Evolutionary conservation across 2,113 vertebrate species (phyloP), one percentile per base, ranked within the genome.

Genomic region (Zosterops lateralis): DNA sequence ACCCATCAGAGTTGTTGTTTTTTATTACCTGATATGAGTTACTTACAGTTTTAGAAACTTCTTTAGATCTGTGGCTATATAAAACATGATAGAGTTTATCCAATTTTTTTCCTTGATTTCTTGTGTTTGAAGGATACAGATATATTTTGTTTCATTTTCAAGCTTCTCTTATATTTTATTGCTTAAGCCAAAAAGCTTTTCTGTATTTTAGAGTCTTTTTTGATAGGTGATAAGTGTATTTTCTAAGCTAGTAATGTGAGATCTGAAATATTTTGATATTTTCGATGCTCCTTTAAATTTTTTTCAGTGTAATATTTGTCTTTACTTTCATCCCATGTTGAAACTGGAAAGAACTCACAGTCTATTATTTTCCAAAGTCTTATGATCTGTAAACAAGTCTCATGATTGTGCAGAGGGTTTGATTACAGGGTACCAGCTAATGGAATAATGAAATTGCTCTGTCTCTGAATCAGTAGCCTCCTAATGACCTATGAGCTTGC

Each of bases 371-470:
- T 79, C 89, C 50, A 22, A 90, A 88, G 56, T 89, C 84, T 95
- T 89, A 83, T 42, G 64, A 66, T 88, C 65, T 91, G 78, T 88
- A 95, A 95, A 91, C 84, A 89, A 87, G 44, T 77, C 56, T 87
- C 72, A 70, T 87, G 78, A 66, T 91, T 95, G 75, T 87, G 71
- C 78, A 94, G 87, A 85, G 75, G 60, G 71, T 88, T 95, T 96
- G 87, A 93, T 95, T 96, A 88, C 87, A 95, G 67, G 82, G 67
- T 96, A 96, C 90, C 68, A 96, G 92, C 78, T 96, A 96, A 95
- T 93, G 82, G 82, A 96, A 85, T 96, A 95, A 94, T 96, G 67
- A 91, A 90, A 95, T 96, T 90, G 20, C 67, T 93, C 93, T 96
- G 92, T 87, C 84, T 96, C 87, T 94, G 74, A 94, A 93, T 91